These are phyloP conservation scores for Lingula anatina DNA, from an alignment of 2,888 invertebrate species.

Conservation along the genomic window DNA sequence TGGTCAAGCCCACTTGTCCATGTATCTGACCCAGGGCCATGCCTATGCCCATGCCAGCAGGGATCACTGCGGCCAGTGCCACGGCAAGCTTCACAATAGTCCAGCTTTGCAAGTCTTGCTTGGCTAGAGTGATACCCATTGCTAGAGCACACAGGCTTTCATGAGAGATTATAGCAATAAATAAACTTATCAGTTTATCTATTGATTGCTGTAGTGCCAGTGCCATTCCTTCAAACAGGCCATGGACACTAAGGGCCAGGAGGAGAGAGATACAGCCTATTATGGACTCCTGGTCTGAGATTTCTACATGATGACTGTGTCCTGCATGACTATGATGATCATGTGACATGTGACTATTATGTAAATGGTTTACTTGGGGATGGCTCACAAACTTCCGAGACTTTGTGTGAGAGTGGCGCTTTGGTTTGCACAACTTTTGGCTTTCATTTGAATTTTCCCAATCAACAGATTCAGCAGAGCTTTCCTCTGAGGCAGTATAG, in stretches of 20 bases:
- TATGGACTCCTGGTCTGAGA: not conserved
- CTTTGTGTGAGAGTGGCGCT: too few species aligned
- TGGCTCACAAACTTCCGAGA: too few species aligned
- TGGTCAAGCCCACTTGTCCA: not conserved
- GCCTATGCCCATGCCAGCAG: not conserved
- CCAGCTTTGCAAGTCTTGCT: not conserved
- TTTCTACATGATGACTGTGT: not conserved
- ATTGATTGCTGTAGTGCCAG: not conserved
- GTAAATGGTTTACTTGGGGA: too few species aligned
- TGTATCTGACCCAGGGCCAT: not conserved
- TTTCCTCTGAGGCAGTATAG: not conserved
- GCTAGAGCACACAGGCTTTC: not conserved
- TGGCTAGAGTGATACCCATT: not conserved
- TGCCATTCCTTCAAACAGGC: not conserved
- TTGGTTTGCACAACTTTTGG: too few species aligned
- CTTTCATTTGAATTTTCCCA: too few species aligned
- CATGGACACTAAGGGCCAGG: not conserved
- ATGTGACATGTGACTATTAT: not conserved
- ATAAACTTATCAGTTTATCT: not conserved
- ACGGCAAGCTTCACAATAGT: not conserved
- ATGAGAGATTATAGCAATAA: not conserved
- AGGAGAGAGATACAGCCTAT: not conserved
- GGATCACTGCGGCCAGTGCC: not conserved
- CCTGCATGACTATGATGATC: not conserved
- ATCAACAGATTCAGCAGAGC: too few species aligned